Evolutionary conservation across 2,888 invertebrate species (phyloP), one percentile per base, ranked within the genome.

Genomic region (Trichogramma evanescens): DNA sequence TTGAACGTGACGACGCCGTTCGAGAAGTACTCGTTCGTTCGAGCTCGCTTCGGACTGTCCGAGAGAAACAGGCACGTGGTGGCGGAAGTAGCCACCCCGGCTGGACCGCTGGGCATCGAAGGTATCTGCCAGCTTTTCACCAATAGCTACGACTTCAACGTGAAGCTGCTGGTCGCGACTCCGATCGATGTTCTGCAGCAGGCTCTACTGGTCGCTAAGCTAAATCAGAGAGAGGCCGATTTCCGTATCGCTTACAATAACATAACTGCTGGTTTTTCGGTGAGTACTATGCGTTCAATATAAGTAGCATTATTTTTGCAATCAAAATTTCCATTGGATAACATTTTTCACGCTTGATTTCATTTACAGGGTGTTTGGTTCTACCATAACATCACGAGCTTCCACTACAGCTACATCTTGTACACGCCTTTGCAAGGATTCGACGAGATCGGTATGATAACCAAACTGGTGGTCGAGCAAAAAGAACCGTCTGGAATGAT

Each of bases 391-490:
- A 73, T 86, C 13, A 83, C 85, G 8, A 86, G 91, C 76, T 89
- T 92, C 65, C 87, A 90, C 65, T 91, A 91, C 74, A 83, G 88
- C 0, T 90, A 89, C 75, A 84, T 87, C 67, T 77, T 91, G 48
- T 89, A 85, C 71, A 89, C 91, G 0, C 92, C 92, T 0, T 75
- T 92, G n/a, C 83, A 86, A 68, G 87, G 87, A 4, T 87, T 90
- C 66, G 86, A 89, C 70, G 87, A 90, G 71, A 90, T 88, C 69
- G 91, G 91, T 0, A 80, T 89, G 6, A 86, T 89, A 1, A 81
- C 86, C 0, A 91, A 90, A 73, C 82, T 89, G 65, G 80, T 89
- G 1, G 83, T 85, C 61, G 80, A 82, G 7, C 80, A 84, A 43
- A 84, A 84, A 39, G 66, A 68, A 7, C 51, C 59, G 1, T 44